Conservation (phyloP, 1,140 invertebrate species). For the Cheumatopsyche charites region DNA sequence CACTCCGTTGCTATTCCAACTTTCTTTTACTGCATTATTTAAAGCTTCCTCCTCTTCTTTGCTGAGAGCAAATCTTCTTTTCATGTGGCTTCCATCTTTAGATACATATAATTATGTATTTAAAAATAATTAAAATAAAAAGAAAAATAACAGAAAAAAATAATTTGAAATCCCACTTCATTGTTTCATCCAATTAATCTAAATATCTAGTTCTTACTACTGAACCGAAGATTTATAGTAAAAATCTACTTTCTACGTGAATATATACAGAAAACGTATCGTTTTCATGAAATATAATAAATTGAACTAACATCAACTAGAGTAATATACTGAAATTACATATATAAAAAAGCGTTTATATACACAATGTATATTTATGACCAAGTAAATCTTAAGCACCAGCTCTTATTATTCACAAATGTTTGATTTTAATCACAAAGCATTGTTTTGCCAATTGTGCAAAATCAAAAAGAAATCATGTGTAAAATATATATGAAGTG, state of each 20-base stretch:
- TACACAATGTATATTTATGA: not conserved
- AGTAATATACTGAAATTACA: too few species aligned
- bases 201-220: too few species aligned
- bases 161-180: not conserved
- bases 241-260: too few species aligned
- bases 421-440: conserved; percentile 26
- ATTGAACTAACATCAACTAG: not conserved
- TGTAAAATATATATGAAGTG: conserved; percentile 15
- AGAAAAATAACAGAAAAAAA: conserved; percentile 16
- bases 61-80: conserved; percentile 62
- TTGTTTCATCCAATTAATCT: too few species aligned
- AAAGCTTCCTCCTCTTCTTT: conserved; percentile 63
- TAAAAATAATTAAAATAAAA: conserved; percentile 16
- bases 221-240: too few species aligned
- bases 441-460: conserved; percentile 11
- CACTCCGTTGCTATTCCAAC: conserved; percentile 13
- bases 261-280: not conserved
- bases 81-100: conserved; percentile 64
- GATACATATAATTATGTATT: conserved; percentile 43
- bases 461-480: conserved; percentile 7
- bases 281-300: not conserved
- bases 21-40: conserved; percentile 42
- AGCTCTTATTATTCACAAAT: conserved; percentile 26
- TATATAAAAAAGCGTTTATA: not conserved
- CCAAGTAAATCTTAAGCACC: not conserved